Conservation (phyloP, 1,140 invertebrate species). For the Teleopsis dalmanni region DNA sequence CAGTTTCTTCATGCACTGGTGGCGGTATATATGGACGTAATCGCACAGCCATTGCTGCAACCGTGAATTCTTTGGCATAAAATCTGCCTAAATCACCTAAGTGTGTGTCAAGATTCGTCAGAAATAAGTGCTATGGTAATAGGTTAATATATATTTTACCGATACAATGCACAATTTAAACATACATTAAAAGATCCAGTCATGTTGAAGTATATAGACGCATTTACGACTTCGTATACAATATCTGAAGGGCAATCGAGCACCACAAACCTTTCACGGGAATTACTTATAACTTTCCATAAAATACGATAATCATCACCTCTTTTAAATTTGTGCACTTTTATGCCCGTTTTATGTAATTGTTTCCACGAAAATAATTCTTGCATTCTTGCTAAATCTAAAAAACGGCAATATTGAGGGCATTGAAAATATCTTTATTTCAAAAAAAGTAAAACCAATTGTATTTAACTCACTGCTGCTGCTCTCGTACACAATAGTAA, state of each 20-base stretch:
- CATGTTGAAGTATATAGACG: slow-evolving; percentile 33
- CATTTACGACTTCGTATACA: slow-evolving; percentile 47
- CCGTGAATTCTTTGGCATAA: slow-evolving; percentile 26
- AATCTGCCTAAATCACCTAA: slow-evolving; percentile 24
- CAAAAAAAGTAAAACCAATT: not conserved
- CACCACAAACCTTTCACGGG: slow-evolving; percentile 58
- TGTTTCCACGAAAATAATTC: slow-evolving; percentile 29
- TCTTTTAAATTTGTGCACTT: slow-evolving; percentile 50
- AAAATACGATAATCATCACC: slow-evolving; percentile 47
- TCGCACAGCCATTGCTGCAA: slow-evolving; percentile 22
- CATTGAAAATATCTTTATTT: not conserved
- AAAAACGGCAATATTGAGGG: not conserved
- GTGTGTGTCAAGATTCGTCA: slow-evolving; percentile 33
- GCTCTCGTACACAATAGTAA: slow-evolving; percentile 74
- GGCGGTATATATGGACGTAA: slow-evolving; percentile 28
- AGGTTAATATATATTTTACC: not conserved
- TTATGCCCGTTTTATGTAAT: slow-evolving; percentile 40
- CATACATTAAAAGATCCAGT: slow-evolving; percentile 36
- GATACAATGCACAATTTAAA: not conserved
- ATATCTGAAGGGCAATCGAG: slow-evolving; percentile 60
- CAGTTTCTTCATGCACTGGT: slow-evolving; percentile 27
- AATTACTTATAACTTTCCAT: slow-evolving; percentile 60
- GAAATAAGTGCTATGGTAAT: slow-evolving; percentile 20
- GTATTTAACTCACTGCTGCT: slow-evolving; percentile 50
- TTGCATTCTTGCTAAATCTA: slow-evolving; percentile 30